These are phyloP conservation scores for Asarcornis scutulata DNA, from an alignment of 2,113 vertebrate species.

Conservation along the genomic window DNA sequence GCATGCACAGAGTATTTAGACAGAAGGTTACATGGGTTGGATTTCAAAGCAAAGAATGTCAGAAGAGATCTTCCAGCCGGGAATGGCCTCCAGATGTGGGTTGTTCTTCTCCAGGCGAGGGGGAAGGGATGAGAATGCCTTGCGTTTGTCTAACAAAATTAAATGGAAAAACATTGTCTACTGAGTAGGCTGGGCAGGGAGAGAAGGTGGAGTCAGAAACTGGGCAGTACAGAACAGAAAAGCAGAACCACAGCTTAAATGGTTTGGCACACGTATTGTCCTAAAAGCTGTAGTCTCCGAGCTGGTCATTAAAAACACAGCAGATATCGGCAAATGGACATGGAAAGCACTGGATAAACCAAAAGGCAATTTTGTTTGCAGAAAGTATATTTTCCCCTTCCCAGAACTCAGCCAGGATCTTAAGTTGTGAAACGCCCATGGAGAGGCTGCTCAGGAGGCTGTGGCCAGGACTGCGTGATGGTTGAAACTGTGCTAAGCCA, in stretches of 20 bases:
- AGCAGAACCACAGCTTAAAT: conserved; percentile 15
- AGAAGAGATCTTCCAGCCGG: conserved; percentile 67
- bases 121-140: conserved; percentile 27
- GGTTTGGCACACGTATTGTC: background rate
- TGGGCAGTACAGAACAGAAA: background rate
- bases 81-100: conserved; percentile 79
- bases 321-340: background rate
- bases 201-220: conserved; percentile 52
- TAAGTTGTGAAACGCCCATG: background rate
- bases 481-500: conserved; percentile 14
- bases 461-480: background rate
- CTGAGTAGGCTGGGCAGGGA: background rate
- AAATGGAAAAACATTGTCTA: conserved; percentile 72
- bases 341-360: background rate
- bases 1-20: conserved; percentile 45
- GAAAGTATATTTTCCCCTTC: background rate
- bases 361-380: background rate
- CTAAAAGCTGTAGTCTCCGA: background rate
- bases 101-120: conserved; percentile 58
- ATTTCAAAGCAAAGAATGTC: conserved; percentile 78
- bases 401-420: background rate
- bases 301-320: background rate
- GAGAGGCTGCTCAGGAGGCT: background rate
- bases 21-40: conserved; percentile 48
- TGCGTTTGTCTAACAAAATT: conserved; percentile 54